Base-by-base conservation (phyloP, 2,797 vertebrate genomes). In the Acrocephalus scirpaceus region DNA sequence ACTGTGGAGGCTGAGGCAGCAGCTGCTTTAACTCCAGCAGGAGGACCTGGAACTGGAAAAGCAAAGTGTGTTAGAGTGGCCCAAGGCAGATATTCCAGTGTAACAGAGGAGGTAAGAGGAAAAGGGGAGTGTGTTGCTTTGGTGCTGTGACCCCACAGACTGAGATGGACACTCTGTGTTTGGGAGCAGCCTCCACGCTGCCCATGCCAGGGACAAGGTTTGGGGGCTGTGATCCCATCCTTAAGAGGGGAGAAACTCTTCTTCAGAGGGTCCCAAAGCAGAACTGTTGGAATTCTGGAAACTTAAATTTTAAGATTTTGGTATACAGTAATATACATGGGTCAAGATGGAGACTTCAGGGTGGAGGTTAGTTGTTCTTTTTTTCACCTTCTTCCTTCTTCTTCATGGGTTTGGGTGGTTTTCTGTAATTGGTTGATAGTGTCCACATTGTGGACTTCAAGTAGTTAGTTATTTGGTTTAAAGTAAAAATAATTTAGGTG, bases 1-100 rank as follows among this genome's bases (percentile, higher is more conserved):
- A 99, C 99, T 2, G 98, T 99, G 3, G 99, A 99, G 92, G 98
- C 98, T 0, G 99, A 99, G 90, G 99, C 99, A 1, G 99, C 99
- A 1, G 99, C 99, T 3, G 99, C 99, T 97, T 99, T 99, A 56
- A 99, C 99, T 22, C 99, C 99, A 1, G 99, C 99, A 0, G 99
- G 99, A 66, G 99, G 99, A 67, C 99, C 99, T 97, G 99, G 99
- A 97, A 99, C 99, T 99, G 81, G 38, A 97, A 87, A 81, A 67
- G 8, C 25, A 67, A 29, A 4, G 30, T 0, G 23, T 30, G 70
- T 90, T 34, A 72, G 32, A 34, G 25, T 1, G 38, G 54, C 13
- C 32, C 53, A 42, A 51, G 30, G 34, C 36, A 85, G 34, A 12
- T 12, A 48, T 9, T 57, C 34, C 50, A 32, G 57, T 3, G 12